phyloP scores from a whole-genome alignment of 2,797 vertebrate species.

The Myotis myotis region DNA sequence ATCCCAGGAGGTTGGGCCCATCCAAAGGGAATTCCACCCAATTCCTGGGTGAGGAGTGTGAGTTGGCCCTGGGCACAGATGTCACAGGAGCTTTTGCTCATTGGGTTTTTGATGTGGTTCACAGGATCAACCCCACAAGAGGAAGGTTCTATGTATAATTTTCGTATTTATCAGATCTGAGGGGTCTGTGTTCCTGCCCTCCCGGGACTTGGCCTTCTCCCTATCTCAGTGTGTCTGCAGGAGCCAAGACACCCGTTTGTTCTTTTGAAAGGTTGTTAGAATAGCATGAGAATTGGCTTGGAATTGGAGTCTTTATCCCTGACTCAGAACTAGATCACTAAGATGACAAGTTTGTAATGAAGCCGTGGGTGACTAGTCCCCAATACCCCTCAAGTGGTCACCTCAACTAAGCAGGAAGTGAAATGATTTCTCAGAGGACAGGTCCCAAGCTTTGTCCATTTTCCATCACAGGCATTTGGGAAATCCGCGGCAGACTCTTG shows the following conservation, averaged over 20 bases:
- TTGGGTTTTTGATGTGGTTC: background rate
- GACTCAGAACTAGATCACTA: background rate
- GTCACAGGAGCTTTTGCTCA: background rate
- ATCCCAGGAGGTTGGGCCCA: background rate
- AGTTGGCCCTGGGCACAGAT: background rate
- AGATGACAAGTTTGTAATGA: background rate
- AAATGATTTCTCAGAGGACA: background rate
- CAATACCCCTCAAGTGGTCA: background rate
- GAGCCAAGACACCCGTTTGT: background rate
- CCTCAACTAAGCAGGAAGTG: background rate
- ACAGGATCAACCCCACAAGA: background rate
- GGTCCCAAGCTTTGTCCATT: background rate
- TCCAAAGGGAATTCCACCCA: background rate
- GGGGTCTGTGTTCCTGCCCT: background rate
- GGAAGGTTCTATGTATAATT: background rate
- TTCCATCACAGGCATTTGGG: background rate
- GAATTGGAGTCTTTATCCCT: background rate
- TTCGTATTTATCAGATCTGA: background rate
- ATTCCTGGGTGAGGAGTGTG: background rate
- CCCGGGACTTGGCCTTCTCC: background rate
- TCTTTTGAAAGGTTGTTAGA: background rate
- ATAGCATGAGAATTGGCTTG: background rate
- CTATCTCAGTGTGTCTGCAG: background rate
- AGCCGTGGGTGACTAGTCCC: background rate
- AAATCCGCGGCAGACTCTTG: background rate